phyloP scores from a whole-genome alignment of 2,113 vertebrate genomes.

The Marmota monax region DNA sequence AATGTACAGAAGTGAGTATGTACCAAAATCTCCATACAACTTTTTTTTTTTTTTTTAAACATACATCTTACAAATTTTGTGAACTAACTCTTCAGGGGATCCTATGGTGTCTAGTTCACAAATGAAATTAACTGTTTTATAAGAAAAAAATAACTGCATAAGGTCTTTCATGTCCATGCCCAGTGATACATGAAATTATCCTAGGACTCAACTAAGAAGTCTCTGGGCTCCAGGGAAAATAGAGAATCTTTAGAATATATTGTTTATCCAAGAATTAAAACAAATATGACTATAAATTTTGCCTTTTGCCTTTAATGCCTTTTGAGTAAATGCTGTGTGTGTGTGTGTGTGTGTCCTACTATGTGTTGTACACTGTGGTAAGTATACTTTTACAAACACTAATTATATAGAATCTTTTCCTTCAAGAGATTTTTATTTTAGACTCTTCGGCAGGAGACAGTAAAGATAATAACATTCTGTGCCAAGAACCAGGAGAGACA shows the following conservation, averaged over 20 bases:
- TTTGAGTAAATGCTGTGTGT: neutral
- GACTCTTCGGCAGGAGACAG: neutral
- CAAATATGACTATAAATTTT: conserved; percentile 17
- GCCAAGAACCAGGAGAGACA: neutral
- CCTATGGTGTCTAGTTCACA: neutral
- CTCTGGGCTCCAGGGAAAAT: neutral
- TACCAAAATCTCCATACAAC: neutral
- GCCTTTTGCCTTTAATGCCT: neutral
- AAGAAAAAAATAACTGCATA: neutral
- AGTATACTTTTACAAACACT: neutral
- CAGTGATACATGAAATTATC: neutral
- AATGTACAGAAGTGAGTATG: rapidly evolving
- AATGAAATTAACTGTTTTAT: neutral
- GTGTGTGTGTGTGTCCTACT: neutral
- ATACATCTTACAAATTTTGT: neutral
- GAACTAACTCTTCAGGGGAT: neutral
- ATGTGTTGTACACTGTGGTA: neutral
- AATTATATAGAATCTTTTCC: conserved; percentile 11
- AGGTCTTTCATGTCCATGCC: neutral
- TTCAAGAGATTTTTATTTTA: neutral
- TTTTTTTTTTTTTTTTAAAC: neutral
- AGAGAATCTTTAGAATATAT: neutral
- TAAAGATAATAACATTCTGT: neutral
- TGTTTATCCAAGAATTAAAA: conserved; percentile 43
- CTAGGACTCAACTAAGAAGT: neutral